Evolutionary conservation across 37 sponge, comb jelly and placozoan species (phyloP).

Genomic region (Amphimedon queenslandica): DNA sequence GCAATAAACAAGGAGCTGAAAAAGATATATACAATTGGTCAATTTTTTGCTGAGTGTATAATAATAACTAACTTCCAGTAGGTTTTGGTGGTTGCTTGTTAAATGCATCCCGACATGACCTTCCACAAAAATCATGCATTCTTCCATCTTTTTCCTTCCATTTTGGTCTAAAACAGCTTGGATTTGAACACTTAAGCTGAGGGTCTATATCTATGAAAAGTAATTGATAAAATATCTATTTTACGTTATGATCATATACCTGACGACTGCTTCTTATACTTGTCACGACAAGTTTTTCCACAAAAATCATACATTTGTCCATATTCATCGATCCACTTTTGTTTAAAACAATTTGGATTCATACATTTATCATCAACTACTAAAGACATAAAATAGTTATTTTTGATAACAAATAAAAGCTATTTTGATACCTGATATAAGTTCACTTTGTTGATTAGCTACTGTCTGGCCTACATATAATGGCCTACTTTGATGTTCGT

Average conservation of each 20-base stretch:
- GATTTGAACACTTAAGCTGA: constrained; percentile 20
- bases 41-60: neutral
- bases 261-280: neutral
- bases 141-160: neutral
- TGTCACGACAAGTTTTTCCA: constrained; percentile 17
- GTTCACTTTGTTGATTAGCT: no score
- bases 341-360: constrained; percentile 6
- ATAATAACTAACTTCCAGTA: neutral
- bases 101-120: constrained; percentile 2
- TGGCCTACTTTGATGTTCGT: neutral
- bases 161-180: neutral
- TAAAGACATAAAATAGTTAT: no score
- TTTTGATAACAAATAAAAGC: no score
- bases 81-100: neutral
- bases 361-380: no score
- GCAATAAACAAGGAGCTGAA: neutral
- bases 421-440: no score
- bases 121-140: constrained; percentile 20
- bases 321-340: neutral
- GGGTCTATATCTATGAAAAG: no score
- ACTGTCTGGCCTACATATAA: no score
- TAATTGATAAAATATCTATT: no score
- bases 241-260: no score
- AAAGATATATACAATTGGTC: neutral
- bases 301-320: constrained; percentile 11